Conservation (phyloP, 2,113 vertebrate genomes). For the Engystomops pustulosus region DNA sequence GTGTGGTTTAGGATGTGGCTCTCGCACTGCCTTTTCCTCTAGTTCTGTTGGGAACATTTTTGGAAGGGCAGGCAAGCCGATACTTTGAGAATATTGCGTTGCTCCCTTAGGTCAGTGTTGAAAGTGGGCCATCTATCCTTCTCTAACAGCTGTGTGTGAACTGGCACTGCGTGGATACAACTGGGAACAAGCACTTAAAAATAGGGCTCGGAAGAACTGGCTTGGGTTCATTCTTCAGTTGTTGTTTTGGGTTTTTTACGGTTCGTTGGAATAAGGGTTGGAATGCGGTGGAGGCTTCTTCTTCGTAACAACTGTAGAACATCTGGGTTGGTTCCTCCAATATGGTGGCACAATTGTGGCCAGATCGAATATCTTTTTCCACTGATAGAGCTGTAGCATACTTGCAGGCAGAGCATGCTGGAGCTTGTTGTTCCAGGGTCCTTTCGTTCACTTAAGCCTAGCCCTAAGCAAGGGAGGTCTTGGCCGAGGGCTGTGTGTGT, state of each 20-base stretch:
- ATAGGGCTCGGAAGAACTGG: conserved; percentile 11
- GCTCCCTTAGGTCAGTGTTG: conserved; percentile 9
- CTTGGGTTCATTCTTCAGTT: neutral
- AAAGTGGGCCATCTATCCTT: neutral
- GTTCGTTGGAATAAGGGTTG: neutral
- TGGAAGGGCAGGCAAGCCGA: neutral
- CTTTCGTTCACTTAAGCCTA: neutral
- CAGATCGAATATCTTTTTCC: no score
- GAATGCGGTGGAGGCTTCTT: neutral
- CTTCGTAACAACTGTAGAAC: neutral
- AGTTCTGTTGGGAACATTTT: conserved; percentile 1
- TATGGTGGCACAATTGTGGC: neutral
- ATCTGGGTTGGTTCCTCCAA: neutral
- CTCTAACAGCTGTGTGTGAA: conserved; percentile 31
- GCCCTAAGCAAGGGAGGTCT: conserved; percentile 16
- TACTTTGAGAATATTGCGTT: conserved; percentile 7
- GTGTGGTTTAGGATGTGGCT: conserved; percentile 24
- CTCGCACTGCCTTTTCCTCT: neutral
- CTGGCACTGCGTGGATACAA: conserved; percentile 9
- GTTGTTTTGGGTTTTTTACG: neutral
- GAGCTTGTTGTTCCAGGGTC: neutral
- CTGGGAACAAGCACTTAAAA: conserved; percentile 12
- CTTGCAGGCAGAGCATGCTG: neutral
- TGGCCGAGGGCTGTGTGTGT: neutral
- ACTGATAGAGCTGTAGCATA: neutral